Evolutionary conservation across 2,113 vertebrate species (phyloP), one percentile per base, ranked within the genome.

Genomic region (Ancistrus triradiatus): DNA sequence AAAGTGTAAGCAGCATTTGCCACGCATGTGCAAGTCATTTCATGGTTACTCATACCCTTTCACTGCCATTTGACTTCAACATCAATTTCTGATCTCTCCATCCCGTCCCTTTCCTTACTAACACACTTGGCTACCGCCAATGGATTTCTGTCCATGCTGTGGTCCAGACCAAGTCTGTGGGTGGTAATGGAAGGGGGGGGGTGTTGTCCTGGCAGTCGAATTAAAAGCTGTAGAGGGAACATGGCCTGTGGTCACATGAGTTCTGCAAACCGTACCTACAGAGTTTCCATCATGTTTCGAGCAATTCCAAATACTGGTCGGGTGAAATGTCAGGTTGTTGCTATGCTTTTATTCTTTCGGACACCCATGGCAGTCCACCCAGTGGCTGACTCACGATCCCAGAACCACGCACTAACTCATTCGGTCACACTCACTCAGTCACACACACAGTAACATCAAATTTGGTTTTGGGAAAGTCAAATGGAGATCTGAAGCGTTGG

Each of bases 311-410:
- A 58, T 67, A 68, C 68, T 57, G 67, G 69, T 77, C 63, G 51
- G 66, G 59, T 74, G 68, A 58, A 68, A 70, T 74, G 74, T 78
- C 49, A 66, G 49, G 59, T 60, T 63, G 48, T 66, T 3, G 35
- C 63, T 47, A 46, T 62, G 61, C 19, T 43, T 74, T 57, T 57
- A 50, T 71, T 73, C 49, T 63, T 74, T 63, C 63, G 66, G 59
- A 69, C 66, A 57, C 61, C 10, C 37, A 71, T 61, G 38, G 65
- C 66, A 68, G 76, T 75, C 66, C 74, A 71, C 71, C 75, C 57
- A 25, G 55, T 28, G 11, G 66, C 72, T 83, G 83, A 81, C 78
- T 76, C 71, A 63, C 31, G 13, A 55, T 24, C 37, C 28, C 47
- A 19, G 42, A 43, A 35, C 7, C 18, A 21, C 17, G 28, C 22